These are phyloP conservation scores for Stichodactyla helianthus DNA, from an alignment of 64 coral and sea anemone genomes.

Conservation along the genomic window DNA sequence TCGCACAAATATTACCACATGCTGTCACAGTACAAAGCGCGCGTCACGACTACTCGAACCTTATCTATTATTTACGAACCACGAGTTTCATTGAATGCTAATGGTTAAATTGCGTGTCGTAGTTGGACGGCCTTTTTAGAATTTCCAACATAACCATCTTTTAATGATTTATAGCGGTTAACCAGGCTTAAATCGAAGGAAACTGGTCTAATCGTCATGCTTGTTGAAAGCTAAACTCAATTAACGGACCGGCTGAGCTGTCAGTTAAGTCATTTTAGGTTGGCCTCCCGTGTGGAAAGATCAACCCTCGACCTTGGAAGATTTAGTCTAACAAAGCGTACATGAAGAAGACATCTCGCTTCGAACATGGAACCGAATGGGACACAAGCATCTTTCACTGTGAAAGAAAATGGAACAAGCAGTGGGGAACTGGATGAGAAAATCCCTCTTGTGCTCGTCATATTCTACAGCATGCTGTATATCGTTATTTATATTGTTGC, in stretches of 20 bases:
- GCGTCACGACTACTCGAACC: neutral
- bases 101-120: neutral
- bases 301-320: neutral
- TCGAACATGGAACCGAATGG: neutral
- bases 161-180: conserved; percentile 23
- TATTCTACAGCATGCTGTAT: conserved; percentile 43
- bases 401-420: neutral
- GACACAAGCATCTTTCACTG: neutral
- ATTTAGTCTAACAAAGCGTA: neutral
- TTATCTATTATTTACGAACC: neutral
- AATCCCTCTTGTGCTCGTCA: conserved; percentile 10
- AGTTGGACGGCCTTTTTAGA: neutral
- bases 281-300: conserved; percentile 2
- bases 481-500: conserved; percentile 51
- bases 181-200: conserved; percentile 4
- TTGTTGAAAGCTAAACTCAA: conserved; percentile 11
- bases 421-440: neutral
- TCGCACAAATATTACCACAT: no score
- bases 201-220: neutral
- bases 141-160: neutral
- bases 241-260: neutral
- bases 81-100: neutral
- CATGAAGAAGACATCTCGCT: neutral
- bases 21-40: no score
- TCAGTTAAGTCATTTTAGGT: neutral